Percentiles rank a stretch among this genome's conserved stretches.
Conservation (phyloP, 2,888 invertebrate species). For the Microdon myrmicae region DNA sequence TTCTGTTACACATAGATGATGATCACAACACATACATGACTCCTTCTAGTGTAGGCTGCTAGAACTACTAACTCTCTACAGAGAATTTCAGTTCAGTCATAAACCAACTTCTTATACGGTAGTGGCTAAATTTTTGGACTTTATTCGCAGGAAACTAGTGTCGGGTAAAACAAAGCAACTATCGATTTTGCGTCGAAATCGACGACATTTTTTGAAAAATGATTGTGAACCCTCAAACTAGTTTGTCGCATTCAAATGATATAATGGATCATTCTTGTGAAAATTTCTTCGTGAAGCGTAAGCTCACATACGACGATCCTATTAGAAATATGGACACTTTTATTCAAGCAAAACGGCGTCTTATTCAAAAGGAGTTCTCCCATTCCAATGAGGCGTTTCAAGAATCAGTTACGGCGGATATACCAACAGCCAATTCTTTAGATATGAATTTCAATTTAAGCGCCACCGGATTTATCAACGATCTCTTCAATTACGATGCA, state of each 20-base stretch:
- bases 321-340: conserved; percentile 47
- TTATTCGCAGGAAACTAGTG: background rate
- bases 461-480: conserved; percentile 60
- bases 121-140: background rate
- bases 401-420: conserved; percentile 5
- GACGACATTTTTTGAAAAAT: conserved; percentile 30
- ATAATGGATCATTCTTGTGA: conserved; percentile 55
- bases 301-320: conserved; percentile 54
- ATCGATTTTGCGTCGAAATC: conserved; percentile 19
- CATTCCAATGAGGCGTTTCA: conserved; percentile 30
- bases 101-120: conserved; percentile 14
- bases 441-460: conserved; percentile 55
- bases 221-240: conserved; percentile 54
- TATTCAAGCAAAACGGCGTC: conserved; percentile 53
- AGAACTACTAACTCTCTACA: conserved; percentile 11
- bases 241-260: conserved; percentile 35
- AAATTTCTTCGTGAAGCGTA: conserved; percentile 63
- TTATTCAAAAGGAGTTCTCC: conserved; percentile 38
- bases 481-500: conserved; percentile 62
- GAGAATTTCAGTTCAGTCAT: conserved; percentile 32
- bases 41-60: background rate
- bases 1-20: conserved; percentile 28
- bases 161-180: conserved; percentile 3
- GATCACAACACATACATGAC: conserved; percentile 25
- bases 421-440: conserved; percentile 19